Conservation (phyloP, 2,113 vertebrate genomes). For the Vidua chalybeata region DNA sequence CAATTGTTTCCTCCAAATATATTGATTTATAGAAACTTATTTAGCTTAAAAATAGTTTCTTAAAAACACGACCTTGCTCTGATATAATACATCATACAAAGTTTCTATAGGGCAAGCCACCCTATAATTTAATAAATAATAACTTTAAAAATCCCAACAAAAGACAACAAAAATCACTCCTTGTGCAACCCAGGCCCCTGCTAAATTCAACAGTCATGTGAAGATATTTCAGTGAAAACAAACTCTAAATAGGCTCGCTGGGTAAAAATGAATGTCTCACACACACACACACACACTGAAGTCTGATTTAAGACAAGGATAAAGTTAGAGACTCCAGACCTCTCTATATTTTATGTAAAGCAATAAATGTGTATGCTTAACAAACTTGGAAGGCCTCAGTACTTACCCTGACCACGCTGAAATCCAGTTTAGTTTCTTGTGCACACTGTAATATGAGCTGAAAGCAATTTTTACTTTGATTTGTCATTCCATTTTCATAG, state of each 20-base stretch:
- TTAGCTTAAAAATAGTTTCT: neutral
- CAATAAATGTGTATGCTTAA: slow-evolving; percentile 50
- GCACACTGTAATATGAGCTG: slow-evolving; percentile 98
- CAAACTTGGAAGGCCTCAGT: slow-evolving; percentile 63
- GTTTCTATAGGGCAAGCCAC: neutral
- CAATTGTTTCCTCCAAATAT: neutral
- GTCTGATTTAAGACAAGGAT: neutral
- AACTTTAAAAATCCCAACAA: neutral
- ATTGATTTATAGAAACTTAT: neutral
- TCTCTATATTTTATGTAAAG: slow-evolving; percentile 27
- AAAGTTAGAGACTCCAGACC: slow-evolving; percentile 35
- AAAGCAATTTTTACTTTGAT: slow-evolving; percentile 99
- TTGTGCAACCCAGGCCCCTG: neutral
- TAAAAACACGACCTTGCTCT: neutral
- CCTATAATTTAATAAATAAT: neutral
- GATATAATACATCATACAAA: neutral
- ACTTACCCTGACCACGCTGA: slow-evolving; percentile 98
- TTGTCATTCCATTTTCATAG: slow-evolving; percentile 99
- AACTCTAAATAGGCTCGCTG: neutral
- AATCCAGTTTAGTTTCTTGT: slow-evolving; percentile 98
- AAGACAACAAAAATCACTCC: neutral
- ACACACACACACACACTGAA: slow-evolving; percentile 1
- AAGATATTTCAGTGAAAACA: slow-evolving; percentile 18
- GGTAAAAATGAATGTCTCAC: neutral
- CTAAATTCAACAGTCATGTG: slow-evolving; percentile 6